Evolutionary conservation across 2,113 vertebrate genomes (phyloP).

Genomic region (Notiomystis cincta): DNA sequence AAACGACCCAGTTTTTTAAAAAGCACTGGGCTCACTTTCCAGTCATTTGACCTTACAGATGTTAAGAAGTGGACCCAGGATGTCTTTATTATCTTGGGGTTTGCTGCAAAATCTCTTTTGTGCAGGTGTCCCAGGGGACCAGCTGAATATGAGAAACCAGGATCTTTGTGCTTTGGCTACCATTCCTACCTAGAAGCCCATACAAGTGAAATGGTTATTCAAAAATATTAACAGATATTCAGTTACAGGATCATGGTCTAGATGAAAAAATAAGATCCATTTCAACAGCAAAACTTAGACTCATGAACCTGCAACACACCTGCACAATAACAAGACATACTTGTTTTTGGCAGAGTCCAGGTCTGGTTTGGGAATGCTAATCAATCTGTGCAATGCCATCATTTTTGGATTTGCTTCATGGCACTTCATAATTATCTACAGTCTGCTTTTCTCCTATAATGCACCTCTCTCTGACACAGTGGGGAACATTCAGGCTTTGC

Average conservation of each 20-base stretch:
- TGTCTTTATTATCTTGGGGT: background rate
- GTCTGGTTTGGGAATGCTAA: slow-evolving; percentile 15
- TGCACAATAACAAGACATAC: slow-evolving; percentile 28
- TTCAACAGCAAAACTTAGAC: slow-evolving; percentile 21
- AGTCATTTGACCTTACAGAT: background rate
- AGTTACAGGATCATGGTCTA: slow-evolving; percentile 46
- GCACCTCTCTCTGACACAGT: background rate
- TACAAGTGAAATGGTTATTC: slow-evolving; percentile 47
- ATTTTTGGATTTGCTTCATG: slow-evolving; percentile 59
- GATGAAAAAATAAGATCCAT: slow-evolving; percentile 48
- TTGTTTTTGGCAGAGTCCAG: background rate
- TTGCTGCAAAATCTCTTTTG: background rate
- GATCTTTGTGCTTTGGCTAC: background rate
- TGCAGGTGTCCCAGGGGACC: slow-evolving; percentile 30
- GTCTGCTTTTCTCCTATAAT: slow-evolving; percentile 43
- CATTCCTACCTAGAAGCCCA: background rate
- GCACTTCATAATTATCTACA: slow-evolving; percentile 61
- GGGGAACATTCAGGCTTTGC: background rate
- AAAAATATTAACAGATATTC: slow-evolving; percentile 68
- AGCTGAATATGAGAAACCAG: slow-evolving; percentile 17
- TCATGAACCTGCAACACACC: slow-evolving; percentile 46
- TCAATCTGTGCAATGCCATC: slow-evolving; percentile 38
- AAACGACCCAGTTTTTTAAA: background rate
- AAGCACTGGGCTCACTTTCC: background rate
- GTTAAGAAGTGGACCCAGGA: background rate